Evolutionary conservation across 2,797 vertebrate species (phyloP), one percentile per base, ranked within the genome.

Genomic region (Cephalopachus bancanus): DNA sequence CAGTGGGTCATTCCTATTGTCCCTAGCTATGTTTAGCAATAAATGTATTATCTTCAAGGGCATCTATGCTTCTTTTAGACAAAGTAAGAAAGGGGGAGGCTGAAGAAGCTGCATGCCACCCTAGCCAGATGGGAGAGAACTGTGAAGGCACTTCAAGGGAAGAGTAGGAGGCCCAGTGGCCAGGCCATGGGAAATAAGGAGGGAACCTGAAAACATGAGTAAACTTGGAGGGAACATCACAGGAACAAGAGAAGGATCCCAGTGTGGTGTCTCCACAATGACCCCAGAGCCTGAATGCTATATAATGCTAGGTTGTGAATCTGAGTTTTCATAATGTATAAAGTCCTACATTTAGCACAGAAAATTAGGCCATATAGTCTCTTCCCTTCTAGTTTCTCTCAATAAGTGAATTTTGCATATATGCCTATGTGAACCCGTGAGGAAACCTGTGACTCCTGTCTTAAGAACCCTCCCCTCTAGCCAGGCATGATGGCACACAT

Each of bases 201-300:
- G 5, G 59, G 28, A 44, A 9, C 11, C 59, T 7, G 30, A n/a
- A 12, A 19, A 28, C 4, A 33, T 53, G 76, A 7, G 4, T 11
- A 1, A 37, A 16, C 1, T 19, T 30, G 33, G 67, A 49, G 26
- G 37, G 20, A 0, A 3, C 26, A 33, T 37, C 53, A 76, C 9
- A 59, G 74, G 1, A 64, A 51, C 55, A 5, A 22, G 28, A 59
- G 51, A 53, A 19, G 71, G 79, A 51, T 1, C 11, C 3, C 15
- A 4, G 4, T 2, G 49, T 1, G 8, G 22, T 10, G 0, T n/a
- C 17, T 67, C 5, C 0, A 12, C 12, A 24, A 7, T 0, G 0
- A 62, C 22, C 11, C 26, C 44, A 3, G 64, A 57, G 37, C 1
- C 65, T 30, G 44, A 30, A 10, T 30, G 59, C 7, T 49, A 9